phyloP scores from a whole-genome alignment of 2,113 vertebrate genomes.

The Lepus timidus region DNA sequence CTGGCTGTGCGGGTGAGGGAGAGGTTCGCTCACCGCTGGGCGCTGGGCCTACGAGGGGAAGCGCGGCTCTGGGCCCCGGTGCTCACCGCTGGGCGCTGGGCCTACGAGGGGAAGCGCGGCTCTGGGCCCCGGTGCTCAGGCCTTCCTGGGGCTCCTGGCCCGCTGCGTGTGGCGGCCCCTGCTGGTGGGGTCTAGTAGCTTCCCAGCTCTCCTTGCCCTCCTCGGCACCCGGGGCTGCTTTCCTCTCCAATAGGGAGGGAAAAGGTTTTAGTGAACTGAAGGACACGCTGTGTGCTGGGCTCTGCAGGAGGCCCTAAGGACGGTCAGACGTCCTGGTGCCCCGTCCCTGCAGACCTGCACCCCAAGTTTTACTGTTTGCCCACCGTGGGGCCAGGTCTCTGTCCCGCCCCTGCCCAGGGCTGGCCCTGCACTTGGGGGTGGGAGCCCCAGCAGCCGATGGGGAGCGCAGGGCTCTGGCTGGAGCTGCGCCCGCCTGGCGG shows the following conservation, averaged over 20 bases:
- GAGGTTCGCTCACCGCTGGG: neutral
- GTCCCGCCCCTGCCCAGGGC: neutral
- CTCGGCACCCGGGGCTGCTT: neutral
- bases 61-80: neutral
- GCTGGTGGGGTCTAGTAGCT: neutral
- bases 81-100: neutral
- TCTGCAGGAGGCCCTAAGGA: neutral
- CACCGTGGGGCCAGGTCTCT: neutral
- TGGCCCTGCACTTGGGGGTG: too few relatives aligned
- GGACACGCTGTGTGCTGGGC: neutral
- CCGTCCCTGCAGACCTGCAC: too few relatives aligned
- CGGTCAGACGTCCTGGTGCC: rapidly evolving
- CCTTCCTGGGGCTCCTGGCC: neutral
- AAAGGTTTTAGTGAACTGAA: neutral
- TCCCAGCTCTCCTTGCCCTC: neutral
- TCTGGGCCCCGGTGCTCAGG: too few relatives aligned
- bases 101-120: too few relatives aligned
- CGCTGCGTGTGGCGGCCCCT: neutral
- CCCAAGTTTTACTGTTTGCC: too few relatives aligned
- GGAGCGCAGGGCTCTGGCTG: too few relatives aligned
- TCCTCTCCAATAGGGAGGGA: neutral
- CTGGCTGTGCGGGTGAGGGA: neutral
- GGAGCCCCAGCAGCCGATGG: too few relatives aligned
- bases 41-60: too few relatives aligned
- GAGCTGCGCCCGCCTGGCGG: too few relatives aligned